These are phyloP conservation scores for Procambarus virginalis DNA, from an alignment of 1,140 invertebrate species.

Conservation along the genomic window DNA sequence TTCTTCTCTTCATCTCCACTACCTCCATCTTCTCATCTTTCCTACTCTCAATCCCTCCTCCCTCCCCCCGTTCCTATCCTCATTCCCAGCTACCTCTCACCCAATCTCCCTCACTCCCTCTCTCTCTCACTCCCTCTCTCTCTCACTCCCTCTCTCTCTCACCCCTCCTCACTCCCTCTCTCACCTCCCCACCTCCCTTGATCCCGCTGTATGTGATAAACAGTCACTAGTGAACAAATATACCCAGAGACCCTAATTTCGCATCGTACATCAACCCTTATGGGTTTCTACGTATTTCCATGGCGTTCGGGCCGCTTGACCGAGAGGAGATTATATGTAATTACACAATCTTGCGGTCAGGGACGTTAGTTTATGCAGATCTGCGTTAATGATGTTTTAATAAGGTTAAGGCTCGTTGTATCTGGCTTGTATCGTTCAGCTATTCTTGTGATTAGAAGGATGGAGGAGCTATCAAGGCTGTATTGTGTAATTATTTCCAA, in stretches of 20 bases:
- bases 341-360: constrained; percentile 2
- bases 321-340: constrained; percentile 4
- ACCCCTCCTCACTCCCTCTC: not conserved
- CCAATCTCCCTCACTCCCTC: no score
- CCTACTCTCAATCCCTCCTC: not conserved
- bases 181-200: not conserved
- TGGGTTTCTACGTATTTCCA: not conserved
- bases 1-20: not conserved
- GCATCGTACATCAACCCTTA: not conserved
- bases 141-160: not conserved
- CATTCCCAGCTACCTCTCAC: not conserved
- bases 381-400: not conserved
- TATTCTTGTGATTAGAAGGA: not conserved
- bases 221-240: constrained; percentile 3
- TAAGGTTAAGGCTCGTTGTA: not conserved
- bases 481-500: constrained; percentile 9
- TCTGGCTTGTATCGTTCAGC: not conserved
- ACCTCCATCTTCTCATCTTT: not conserved
- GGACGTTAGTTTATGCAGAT: constrained; percentile 1
- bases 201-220: constrained; percentile 2
- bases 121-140: not conserved
- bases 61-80: not conserved
- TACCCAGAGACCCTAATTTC: not conserved
- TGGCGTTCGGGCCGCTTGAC: not conserved
- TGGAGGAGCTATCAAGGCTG: not conserved